Evolutionary conservation across 2,113 vertebrate species (phyloP).

Genomic region (Nothoprocta pentlandii): DNA sequence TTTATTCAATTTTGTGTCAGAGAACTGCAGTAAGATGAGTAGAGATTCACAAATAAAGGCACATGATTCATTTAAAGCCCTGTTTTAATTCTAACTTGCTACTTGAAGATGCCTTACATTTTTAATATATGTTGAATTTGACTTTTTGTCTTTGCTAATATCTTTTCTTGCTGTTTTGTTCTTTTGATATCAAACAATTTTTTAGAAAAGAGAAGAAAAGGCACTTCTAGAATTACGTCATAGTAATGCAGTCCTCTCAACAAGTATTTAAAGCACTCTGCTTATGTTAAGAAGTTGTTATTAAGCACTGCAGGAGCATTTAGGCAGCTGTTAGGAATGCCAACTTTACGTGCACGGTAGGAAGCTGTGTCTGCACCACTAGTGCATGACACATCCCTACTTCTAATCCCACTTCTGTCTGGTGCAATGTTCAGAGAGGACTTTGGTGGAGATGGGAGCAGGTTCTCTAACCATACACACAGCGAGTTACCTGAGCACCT

Average conservation of each 20-base stretch:
- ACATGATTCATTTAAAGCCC: neutral
- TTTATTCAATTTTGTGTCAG: conserved; percentile 17
- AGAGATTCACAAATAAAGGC: neutral
- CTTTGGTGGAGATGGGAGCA: neutral
- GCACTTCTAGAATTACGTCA: neutral
- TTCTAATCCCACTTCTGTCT: neutral
- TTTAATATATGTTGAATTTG: neutral
- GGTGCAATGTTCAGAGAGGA: neutral
- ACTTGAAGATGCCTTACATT: neutral
- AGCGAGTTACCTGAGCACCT: neutral
- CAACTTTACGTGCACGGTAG: neutral
- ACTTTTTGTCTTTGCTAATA: neutral
- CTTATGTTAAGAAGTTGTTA: neutral
- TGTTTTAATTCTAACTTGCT: neutral
- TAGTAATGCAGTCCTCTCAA: neutral
- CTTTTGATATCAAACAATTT: too few relatives aligned
- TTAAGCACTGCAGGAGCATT: neutral
- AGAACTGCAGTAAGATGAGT: neutral
- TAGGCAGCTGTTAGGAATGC: neutral
- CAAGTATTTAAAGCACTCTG: neutral
- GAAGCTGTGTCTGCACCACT: neutral
- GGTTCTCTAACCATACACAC: neutral
- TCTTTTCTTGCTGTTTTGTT: too few relatives aligned
- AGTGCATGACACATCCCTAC: neutral
- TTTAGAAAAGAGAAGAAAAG: too few relatives aligned